Percentiles rank a stretch among this genome's conserved stretches.
These are phyloP conservation scores for Schizopygopsis malacanthus DNA, from an alignment of 2,797 vertebrate genomes.

Conservation along the genomic window DNA sequence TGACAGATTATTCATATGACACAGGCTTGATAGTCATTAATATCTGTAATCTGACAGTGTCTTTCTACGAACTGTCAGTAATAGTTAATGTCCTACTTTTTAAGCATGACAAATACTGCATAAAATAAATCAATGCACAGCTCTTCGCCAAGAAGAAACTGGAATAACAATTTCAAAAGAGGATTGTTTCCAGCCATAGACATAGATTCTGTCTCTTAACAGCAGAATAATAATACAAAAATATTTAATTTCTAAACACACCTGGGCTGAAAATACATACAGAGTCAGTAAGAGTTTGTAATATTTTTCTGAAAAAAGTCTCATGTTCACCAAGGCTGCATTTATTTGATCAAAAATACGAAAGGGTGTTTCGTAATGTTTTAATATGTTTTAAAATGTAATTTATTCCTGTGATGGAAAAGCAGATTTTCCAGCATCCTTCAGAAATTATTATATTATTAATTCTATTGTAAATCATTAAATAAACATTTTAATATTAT, in stretches of 20 bases:
- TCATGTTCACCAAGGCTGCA: neutral
- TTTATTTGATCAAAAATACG: neutral
- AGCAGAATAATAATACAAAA: neutral
- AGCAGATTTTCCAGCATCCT: neutral
- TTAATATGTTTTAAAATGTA: neutral
- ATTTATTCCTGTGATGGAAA: neutral
- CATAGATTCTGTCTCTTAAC: neutral
- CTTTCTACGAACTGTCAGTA: constrained; percentile 43
- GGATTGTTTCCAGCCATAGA: neutral
- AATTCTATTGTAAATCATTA: no score
- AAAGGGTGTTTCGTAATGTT: neutral
- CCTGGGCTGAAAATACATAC: neutral
- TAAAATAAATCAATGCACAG: neutral
- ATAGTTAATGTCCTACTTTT: constrained; percentile 24
- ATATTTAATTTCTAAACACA: neutral
- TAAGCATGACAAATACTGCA: constrained; percentile 13
- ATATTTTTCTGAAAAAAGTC: neutral
- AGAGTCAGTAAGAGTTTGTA: neutral
- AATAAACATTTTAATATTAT: no score
- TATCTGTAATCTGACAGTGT: constrained; percentile 32
- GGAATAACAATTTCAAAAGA: neutral
- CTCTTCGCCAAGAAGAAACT: neutral
- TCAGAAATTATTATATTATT: neutral
- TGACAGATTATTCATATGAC: constrained; percentile 12
- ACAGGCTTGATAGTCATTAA: constrained; percentile 24